Evolutionary conservation across 2,113 vertebrate species (phyloP).

Genomic region (Aegypius monachus): DNA sequence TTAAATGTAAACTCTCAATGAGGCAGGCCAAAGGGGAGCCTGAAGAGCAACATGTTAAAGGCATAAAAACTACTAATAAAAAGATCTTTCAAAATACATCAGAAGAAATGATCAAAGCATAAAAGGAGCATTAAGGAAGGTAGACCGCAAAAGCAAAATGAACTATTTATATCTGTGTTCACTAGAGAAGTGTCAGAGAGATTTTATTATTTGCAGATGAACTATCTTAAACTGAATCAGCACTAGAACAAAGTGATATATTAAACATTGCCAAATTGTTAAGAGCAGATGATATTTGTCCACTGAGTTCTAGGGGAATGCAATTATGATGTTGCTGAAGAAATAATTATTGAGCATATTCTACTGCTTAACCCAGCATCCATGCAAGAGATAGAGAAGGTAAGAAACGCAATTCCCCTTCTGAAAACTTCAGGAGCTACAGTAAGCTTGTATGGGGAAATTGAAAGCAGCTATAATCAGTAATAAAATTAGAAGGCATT

Average conservation of each 20-base stretch:
- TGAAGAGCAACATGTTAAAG: neutral
- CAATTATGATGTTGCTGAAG: neutral
- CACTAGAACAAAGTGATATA: neutral
- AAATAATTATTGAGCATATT: neutral
- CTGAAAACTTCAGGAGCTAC: neutral
- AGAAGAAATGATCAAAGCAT: conserved; percentile 57
- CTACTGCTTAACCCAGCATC: neutral
- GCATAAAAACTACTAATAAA: conserved; percentile 33
- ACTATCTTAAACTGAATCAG: conserved; percentile 16
- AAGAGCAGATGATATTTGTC: neutral
- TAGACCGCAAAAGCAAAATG: conserved; percentile 12
- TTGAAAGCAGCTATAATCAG: neutral
- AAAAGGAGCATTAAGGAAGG: conserved; percentile 41
- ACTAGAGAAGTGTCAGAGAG: conserved; percentile 9
- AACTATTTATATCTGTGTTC: conserved; percentile 48
- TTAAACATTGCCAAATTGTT: neutral
- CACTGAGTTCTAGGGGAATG: neutral
- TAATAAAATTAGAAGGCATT: neutral
- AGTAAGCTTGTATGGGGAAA: neutral
- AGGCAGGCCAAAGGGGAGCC: neutral
- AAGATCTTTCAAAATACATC: conserved; percentile 41
- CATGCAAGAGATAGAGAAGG: neutral
- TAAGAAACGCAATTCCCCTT: neutral
- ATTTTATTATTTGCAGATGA: conserved; percentile 61
- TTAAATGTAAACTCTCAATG: neutral